Evolutionary conservation across 2,797 vertebrate genomes (phyloP), one percentile per base, ranked within the genome.

Genomic region (Anguilla pacifica): DNA sequence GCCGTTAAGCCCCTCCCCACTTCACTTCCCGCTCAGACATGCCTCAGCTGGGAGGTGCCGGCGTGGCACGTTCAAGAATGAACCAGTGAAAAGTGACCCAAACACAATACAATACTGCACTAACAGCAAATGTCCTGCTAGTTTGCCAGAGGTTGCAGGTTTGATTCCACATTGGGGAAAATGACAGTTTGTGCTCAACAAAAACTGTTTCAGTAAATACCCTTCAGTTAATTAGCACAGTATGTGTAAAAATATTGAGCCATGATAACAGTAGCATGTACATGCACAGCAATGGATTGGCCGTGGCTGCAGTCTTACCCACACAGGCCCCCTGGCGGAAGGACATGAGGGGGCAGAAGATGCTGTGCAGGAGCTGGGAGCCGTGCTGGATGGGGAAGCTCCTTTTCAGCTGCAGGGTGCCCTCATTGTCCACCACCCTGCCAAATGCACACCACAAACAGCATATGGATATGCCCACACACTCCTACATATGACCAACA

Each of bases 321-420:
- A 99, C 97, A 88, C 98, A 99, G 89, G 98, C 98, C 0, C 98
- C 98, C 93, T 98, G 98, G 84, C 98, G 96, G 94, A 99, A 99
- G 89, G 98, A 99, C 98, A 99, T 99, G 85, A 99, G 97, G 7
- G 98, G 98, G 88, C 98, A 99, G 96, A 99, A 99, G 94, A 98
- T 99, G 93, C 98, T 98, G 70, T 97, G 97, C 59, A 99, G 94
- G 0, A 94, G 96, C 89, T 99, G 97, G 0, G 96, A 96, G 81
- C 94, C 96, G 1, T 99, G 98, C 90, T 98, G 96, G 59, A 98
- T 98, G 10, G 97, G 97, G 91, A 98, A 99, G 90, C 96, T 98
- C 87, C 97, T 97, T 93, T 98, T 98, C 90, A 99, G 94, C 92
- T 98, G 97, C 35, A 99, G 94, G 0, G 97, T 97, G 0, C 98